Evolutionary conservation across 2,888 invertebrate genomes (phyloP), one percentile per base, ranked within the genome.

Genomic region (Sarcophaga subvicina): DNA sequence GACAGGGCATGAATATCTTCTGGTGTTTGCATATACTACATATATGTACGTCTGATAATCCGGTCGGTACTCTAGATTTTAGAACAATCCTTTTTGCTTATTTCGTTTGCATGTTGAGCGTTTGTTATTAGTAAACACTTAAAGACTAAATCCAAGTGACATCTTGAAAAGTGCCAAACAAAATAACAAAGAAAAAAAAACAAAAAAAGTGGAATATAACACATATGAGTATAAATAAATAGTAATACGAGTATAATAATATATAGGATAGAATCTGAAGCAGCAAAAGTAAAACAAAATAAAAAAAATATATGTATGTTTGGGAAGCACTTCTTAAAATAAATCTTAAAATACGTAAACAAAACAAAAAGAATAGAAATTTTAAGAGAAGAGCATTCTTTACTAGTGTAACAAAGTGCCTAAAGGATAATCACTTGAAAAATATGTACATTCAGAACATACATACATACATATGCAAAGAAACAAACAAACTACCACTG

Each of bases 351-450:
- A 83, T 83, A 64, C 66, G 49, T 64, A 75, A 80, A 73, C 49
- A 72, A 54, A 70, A 70, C 69, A 20, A 60, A 73, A 45, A 47
- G 45, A 72, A 12, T 37, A 72, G 8, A 60, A 4, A 54, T 17
- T 12, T 54, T 5, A 54, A 14, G 54, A 17, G 37, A 60, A 72
- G 60, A 72, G 60, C 27, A 59, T 71, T 45, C 37, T 2, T 14
- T 66, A 67, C 59, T 37, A 72, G 72, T 72, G 71, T 72, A 22
- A 37, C 72, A 83, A 77, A 83, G 77, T 83, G 82, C 77, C 82
- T 83, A 77, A 83, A 83, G 82, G 82, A 83, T 83, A 83, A 83
- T 83, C 82, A 77, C 82, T 72, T 83, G 27, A 72, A 77, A 70
- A 77, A 77, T 80, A 22, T 22, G 22, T 22, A 82, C 63, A 75